Evolutionary conservation across 2,113 vertebrate genomes (phyloP).

Genomic region (Collichthys lucidus): DNA sequence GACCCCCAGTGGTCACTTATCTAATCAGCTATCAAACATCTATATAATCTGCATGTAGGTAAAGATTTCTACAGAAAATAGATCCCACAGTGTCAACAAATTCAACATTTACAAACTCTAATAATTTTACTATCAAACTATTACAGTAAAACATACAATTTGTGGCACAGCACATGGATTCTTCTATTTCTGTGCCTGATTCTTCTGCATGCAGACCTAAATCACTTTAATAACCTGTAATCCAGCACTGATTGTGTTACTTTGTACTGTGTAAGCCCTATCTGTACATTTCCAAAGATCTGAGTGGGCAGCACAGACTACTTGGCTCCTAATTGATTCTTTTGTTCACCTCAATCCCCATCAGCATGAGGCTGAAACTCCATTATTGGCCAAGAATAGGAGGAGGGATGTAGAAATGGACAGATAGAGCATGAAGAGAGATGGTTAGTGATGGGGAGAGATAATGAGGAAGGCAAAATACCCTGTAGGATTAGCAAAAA

Average conservation of each 20-base stretch:
- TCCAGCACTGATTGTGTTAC: background rate
- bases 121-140: background rate
- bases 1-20: constrained; percentile 67
- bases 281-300: constrained; percentile 33
- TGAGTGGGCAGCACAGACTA: constrained; percentile 23
- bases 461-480: constrained; percentile 70
- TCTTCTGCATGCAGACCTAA: background rate
- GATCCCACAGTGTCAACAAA: background rate
- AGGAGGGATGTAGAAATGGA: constrained; percentile 41
- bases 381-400: constrained; percentile 56
- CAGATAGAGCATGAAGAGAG: constrained; percentile 66
- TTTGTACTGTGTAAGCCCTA: constrained; percentile 7
- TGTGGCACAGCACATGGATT: background rate
- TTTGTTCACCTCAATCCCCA: constrained; percentile 59
- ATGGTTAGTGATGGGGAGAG: constrained; percentile 62
- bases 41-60: background rate
- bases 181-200: background rate
- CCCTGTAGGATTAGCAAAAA: constrained; percentile 75
- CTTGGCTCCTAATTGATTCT: constrained; percentile 62
- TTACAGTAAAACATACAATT: background rate
- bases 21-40: background rate
- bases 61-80: background rate
- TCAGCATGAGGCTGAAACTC: constrained; percentile 51
- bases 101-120: background rate
- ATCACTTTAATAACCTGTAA: background rate